Conservation (phyloP, 2,797 vertebrate species). For the Chiroxiphia lanceolata region DNA sequence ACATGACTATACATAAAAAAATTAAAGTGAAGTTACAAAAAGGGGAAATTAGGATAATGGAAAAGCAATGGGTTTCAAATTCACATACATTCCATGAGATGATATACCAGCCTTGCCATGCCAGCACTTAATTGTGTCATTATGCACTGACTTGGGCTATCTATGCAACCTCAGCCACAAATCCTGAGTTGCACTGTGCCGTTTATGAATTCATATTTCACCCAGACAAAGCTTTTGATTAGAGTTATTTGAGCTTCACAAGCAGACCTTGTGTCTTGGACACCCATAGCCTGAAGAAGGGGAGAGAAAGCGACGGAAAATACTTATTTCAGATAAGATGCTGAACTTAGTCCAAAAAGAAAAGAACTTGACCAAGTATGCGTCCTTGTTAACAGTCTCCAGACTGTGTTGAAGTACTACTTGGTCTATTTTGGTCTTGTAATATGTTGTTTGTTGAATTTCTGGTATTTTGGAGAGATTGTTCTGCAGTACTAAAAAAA, state of each 20-base stretch:
- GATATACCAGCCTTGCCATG: background rate
- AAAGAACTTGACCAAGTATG: background rate
- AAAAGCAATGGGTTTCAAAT: background rate
- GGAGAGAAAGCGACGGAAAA: background rate
- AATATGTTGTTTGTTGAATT: background rate
- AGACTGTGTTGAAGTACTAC: background rate
- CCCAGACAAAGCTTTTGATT: background rate
- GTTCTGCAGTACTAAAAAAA: background rate
- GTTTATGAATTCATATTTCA: background rate
- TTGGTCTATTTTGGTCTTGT: background rate
- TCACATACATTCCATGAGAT: background rate
- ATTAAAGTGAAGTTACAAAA: background rate
- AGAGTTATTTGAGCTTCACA: background rate
- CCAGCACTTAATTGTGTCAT: background rate
- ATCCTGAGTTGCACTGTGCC: background rate
- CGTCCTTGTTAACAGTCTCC: background rate
- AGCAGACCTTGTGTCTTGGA: background rate
- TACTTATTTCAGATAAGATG: background rate
- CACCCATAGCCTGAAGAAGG: background rate
- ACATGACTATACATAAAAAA: background rate
- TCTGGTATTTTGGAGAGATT: background rate
- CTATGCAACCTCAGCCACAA: background rate
- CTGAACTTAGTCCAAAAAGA: background rate
- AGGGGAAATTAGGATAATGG: background rate
- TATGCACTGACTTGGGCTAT: background rate